These are phyloP conservation scores for Rafetus swinhoei DNA, from an alignment of 2,113 vertebrate genomes.

Conservation along the genomic window DNA sequence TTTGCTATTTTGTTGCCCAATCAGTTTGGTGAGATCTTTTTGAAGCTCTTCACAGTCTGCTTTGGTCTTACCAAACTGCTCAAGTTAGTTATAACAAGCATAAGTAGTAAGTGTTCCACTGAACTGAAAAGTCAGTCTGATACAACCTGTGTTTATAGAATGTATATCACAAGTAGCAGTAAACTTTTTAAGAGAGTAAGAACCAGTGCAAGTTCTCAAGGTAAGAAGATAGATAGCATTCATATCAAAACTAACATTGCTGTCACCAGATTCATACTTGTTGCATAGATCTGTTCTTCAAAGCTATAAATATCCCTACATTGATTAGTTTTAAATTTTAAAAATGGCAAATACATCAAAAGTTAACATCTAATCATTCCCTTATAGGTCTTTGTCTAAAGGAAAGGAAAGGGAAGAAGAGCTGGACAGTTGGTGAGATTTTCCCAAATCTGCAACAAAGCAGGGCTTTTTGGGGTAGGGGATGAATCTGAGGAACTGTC, in stretches of 20 bases:
- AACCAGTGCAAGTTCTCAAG: neutral
- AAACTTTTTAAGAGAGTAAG: neutral
- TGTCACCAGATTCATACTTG: neutral
- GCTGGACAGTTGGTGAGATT: neutral
- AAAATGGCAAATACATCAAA: neutral
- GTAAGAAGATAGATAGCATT: neutral
- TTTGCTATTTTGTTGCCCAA: too few relatives aligned
- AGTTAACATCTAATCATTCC: neutral
- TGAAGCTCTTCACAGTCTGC: too few relatives aligned
- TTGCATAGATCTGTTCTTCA: neutral
- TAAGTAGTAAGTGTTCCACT: neutral
- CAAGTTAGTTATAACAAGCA: too few relatives aligned
- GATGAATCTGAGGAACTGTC: too few relatives aligned
- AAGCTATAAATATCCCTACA: neutral
- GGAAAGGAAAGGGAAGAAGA: neutral
- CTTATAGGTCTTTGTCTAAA: neutral
- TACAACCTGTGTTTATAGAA: neutral
- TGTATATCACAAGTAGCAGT: neutral
- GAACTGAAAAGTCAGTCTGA: rapidly evolving
- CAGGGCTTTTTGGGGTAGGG: too few relatives aligned
- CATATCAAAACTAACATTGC: rapidly evolving
- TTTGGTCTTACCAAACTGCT: too few relatives aligned
- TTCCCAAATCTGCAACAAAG: too few relatives aligned
- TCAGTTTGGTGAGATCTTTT: too few relatives aligned
- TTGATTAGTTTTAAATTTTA: neutral